Conservation (phyloP, 2,797 vertebrate genomes). For the Perodicticus potto region DNA sequence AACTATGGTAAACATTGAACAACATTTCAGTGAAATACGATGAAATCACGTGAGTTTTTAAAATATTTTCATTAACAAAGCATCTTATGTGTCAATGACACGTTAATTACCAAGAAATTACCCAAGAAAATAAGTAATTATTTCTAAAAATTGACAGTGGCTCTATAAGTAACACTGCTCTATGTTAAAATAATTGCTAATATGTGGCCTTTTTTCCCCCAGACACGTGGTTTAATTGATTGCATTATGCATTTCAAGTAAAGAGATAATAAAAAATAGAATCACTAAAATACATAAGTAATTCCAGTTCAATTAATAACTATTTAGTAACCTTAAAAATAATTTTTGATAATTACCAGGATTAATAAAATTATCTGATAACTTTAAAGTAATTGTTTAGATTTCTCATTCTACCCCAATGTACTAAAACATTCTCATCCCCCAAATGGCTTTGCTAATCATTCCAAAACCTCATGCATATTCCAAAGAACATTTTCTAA, state of each 20-base stretch:
- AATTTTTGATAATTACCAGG: constrained; percentile 34
- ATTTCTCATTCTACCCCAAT: constrained; percentile 25
- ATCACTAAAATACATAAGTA: constrained; percentile 21
- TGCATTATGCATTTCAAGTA: constrained; percentile 68
- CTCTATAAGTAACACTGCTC: constrained; percentile 66
- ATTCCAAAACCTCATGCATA: constrained; percentile 6
- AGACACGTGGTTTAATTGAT: constrained; percentile 63
- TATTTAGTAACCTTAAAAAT: constrained; percentile 50
- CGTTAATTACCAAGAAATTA: constrained; percentile 84
- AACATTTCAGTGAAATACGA: constrained; percentile 81
- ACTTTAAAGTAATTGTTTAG: constrained; percentile 58
- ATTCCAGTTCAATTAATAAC: constrained; percentile 18
- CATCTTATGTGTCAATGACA: constrained; percentile 80
- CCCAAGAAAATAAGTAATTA: constrained; percentile 82
- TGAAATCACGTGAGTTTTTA: constrained; percentile 73
- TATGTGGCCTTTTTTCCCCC: constrained; percentile 2
- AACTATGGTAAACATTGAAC: constrained; percentile 83
- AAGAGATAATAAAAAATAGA: constrained; percentile 52
- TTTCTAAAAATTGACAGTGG: constrained; percentile 80
- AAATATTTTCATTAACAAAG: constrained; percentile 81
- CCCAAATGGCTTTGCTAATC: constrained; percentile 34
- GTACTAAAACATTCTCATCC: constrained; percentile 23
- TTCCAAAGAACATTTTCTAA: constrained; percentile 8
- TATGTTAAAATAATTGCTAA: constrained; percentile 75
- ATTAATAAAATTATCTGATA: constrained; percentile 68